Evolutionary conservation across 1,140 invertebrate species (phyloP), one percentile per base, ranked within the genome.

Genomic region (Charaxes varanes): DNA sequence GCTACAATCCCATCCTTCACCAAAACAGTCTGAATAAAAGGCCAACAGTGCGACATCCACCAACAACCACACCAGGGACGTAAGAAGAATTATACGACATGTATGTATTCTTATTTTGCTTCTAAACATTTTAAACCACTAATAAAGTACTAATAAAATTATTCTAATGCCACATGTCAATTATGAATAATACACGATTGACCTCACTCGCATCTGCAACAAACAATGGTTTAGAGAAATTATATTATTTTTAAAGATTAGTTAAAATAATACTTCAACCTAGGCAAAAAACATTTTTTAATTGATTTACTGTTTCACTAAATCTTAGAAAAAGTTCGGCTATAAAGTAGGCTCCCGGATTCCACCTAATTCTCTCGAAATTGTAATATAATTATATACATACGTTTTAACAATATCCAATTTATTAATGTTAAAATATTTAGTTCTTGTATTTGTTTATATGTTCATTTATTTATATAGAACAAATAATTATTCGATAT

Each of bases 41-140:
- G 96, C 95, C 27, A 99, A 87, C 18, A 99, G 85, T 36, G 94
- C 89, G 12, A 97, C 94, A 82, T 97, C 96, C 19, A 99, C 88
- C 55, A 98, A 87, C 61, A 98, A 92, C 97, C 97, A 99, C 22
- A 97, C 94, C 38, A 99, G 84, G 0, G 97, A 98, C 42, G 97
- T 98, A 50, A 96, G 86, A 47, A 98, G 84, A 53, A 99, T 94
- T 50, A 99, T 93, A 70, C 96, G 94, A 83, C 95, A 98, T 37
- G 95, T 97, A 79, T 97, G 94, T 84, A 95, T 93, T 67, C 94
- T 90, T 72, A 96, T 89, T 86, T 93, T 93, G 65, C 91, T 92
- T 68, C 92, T 90, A 70, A 94, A 92, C 91, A 94, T 94, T 78
- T 86, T 91, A 56, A 47, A 22, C 49, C 41, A 58, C 45, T 49